A percentile compares a stretch with the other conserved stretches of the same genome.
Evolutionary conservation across 2,797 vertebrate genomes (phyloP).

Genomic region (Dryobates pubescens): DNA sequence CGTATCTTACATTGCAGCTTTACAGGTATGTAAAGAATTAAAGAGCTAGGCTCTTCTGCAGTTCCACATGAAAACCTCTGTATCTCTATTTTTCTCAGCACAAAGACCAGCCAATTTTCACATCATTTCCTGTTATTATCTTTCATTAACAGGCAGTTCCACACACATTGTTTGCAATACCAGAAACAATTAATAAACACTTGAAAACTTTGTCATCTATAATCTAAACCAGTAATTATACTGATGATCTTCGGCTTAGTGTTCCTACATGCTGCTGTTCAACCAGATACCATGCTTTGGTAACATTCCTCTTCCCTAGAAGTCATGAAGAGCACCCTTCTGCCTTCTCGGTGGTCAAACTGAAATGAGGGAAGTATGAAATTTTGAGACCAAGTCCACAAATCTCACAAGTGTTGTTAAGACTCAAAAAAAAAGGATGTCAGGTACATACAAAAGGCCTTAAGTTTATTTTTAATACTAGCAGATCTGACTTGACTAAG

Average conservation of each 20-base stretch:
- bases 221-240: not conserved
- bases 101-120: not conserved
- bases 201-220: not conserved
- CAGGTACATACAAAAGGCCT: not conserved
- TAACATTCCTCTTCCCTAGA: not conserved
- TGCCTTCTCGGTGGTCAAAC: not conserved
- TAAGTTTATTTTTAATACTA: not conserved
- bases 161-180: not conserved
- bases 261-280: not conserved
- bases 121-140: not conserved
- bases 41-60: not conserved
- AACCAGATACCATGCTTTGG: not conserved
- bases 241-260: not conserved
- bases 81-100: not conserved
- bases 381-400: not conserved
- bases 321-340: accelerated
- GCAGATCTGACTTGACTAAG: not conserved
- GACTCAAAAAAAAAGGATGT: not conserved
- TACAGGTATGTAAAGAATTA: not conserved
- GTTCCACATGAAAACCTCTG: not conserved
- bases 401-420: not conserved
- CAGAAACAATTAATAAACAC: not conserved
- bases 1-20: not conserved
- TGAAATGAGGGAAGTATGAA: not conserved
- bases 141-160: not conserved